Evolutionary conservation across 2,797 vertebrate species (phyloP).

Genomic region (Nasua narica): DNA sequence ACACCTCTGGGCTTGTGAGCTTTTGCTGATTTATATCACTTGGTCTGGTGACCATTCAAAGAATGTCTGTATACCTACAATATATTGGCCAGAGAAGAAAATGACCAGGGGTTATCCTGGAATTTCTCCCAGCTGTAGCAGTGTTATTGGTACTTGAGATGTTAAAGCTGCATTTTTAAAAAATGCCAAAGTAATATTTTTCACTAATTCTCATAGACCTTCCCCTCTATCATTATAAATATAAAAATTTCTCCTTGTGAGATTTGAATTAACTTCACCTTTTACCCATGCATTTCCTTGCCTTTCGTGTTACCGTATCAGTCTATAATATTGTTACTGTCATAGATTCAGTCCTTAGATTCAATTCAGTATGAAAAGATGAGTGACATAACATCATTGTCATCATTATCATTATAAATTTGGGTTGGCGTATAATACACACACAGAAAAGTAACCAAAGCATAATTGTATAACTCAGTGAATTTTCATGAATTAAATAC

Average conservation of each 20-base stretch:
- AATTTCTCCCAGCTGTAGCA: not conserved
- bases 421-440: constrained; percentile 14
- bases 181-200: constrained; percentile 1
- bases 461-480: constrained; percentile 18
- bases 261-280: constrained; percentile 4
- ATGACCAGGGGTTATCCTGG: not conserved
- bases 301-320: constrained; percentile 20
- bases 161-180: constrained; percentile 12
- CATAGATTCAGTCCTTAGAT: not conserved
- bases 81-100: constrained; percentile 7
- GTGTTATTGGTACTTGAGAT: not conserved
- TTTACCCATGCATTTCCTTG: constrained; percentile 21
- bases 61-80: not conserved
- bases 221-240: constrained; percentile 12
- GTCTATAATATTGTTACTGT: constrained; percentile 3
- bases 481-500: constrained; percentile 47
- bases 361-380: constrained; percentile 25
- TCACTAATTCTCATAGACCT: constrained; percentile 21
- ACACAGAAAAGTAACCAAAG: constrained; percentile 11
- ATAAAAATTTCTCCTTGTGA: constrained; percentile 19
- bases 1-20: not conserved
- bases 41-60: not conserved
- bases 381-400: constrained; percentile 25
- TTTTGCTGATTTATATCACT: constrained; percentile 16
- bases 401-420: constrained; percentile 42